phyloP scores from a whole-genome alignment of 53 echinoderm and acorn worm genomes.

The Patiria pectinifera region DNA sequence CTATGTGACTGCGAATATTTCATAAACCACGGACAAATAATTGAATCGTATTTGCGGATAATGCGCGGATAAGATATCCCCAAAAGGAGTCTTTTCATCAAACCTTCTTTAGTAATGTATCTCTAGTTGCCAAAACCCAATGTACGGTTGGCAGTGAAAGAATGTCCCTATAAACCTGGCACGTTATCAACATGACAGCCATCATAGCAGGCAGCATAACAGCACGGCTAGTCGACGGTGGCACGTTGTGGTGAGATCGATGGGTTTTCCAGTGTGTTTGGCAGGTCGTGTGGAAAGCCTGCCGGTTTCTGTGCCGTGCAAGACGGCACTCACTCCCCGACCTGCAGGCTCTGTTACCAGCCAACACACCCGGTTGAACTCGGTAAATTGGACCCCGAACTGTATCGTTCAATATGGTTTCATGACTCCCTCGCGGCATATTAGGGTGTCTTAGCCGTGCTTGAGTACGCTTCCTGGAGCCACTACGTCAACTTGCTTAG shows the following conservation, averaged over 20 bases:
- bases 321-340: not conserved
- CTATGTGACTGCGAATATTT: too few relatives aligned
- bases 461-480: not conserved
- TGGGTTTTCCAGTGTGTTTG: conserved; percentile 24
- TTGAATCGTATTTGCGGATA: too few relatives aligned
- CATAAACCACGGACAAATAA: too few relatives aligned
- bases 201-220: not conserved
- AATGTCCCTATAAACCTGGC: too few relatives aligned
- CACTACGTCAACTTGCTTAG: not conserved
- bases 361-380: conserved; percentile 50
- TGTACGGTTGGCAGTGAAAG: too few relatives aligned
- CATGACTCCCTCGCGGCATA: conserved; percentile 57
- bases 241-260: conserved; percentile 17
- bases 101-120: not conserved
- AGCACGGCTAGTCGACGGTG: not conserved
- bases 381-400: conserved; percentile 43
- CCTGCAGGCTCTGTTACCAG: conserved; percentile 38
- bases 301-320: not conserved
- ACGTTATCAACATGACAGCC: too few relatives aligned
- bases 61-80: not conserved
- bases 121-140: not conserved
- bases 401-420: conserved; percentile 58
- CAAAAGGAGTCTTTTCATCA: not conserved
- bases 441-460: conserved; percentile 48
- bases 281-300: conserved; percentile 53